Base-by-base conservation (phyloP, 2,888 invertebrate species). In the Erannis defoliaria region DNA sequence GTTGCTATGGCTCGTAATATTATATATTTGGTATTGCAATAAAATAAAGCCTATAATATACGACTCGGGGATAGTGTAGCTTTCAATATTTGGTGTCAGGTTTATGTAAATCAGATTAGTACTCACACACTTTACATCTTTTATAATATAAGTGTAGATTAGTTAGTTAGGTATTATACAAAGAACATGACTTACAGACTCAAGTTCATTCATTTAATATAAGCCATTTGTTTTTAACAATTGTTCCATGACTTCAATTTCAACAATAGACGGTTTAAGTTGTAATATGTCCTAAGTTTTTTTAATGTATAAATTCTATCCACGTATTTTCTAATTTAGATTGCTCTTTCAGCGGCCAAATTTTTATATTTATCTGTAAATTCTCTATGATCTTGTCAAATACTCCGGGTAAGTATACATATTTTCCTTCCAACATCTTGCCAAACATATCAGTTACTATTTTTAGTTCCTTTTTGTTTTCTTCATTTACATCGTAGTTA, bases 341-440 rank as follows among this genome's bases (percentile, higher is more conserved):
- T 66, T 81, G 84, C 2, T 66, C 65, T 5, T 73, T 65, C 8
- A 75, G 42, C 2, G 83, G 77, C 85, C 85, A 86, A 46, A 72
- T 70, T 60, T 74, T 74, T 18, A 79, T 48, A 70, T 85, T 85
- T 1, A 72, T 1, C 50, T 74, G 64, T 71, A 86, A 76, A 56
- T 85, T 84, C 19, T 80, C 69, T 0, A 80, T 57, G 21, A 85
- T 71, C 0, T 55, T 59, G 48, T 80, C 72, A 5, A 82, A 38
- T 23, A 77, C 51, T 16, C 42, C 4, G 8, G 37, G 16, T 3
- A 58, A 40, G n/a, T 43, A 14, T 3, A 43, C 9, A 38, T 45
- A 8, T 16, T 46, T 53, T 3, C 70, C 72, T 9, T 66, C 66
- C 5, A 66, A 19, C 74, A 73, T 75, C 29, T 66, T 57, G 5